Base-by-base conservation (phyloP, 2,113 vertebrate genomes). In the Melierax canorus region DNA sequence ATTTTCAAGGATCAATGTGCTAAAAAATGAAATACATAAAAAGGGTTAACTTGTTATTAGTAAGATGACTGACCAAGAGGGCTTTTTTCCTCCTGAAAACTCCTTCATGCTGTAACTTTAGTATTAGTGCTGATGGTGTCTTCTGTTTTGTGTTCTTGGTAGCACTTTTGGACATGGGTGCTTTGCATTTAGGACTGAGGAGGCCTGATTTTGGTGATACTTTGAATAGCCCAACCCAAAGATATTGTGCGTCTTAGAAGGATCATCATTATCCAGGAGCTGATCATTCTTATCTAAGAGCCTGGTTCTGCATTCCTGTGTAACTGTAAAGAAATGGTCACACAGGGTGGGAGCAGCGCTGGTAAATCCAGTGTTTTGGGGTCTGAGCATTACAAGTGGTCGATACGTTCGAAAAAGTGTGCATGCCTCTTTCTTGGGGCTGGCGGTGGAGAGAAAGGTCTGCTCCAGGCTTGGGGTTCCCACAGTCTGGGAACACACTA, bases 321-420 rank as follows among this genome's bases (percentile, higher is more conserved):
- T 13, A 51, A 5, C 32, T 23, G 30, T 19, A 16, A 20, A 6
- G 11, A 4, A 53, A 4, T 2, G 18, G 32, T 26, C 39, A 23
- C 22, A 2, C 1, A 30, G 66, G 8, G 10, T 56, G 24, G 69
- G 22, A 89, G 24, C 4, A 53, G 51, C 9, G 3, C n/a, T 81
- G 86, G n/a, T 38, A 46, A 58, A 50, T 13, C 8, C 32, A 13
- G 15, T 10, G 15, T 7, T 89, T 43, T 77, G 51, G 55, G 17
- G 13, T n/a, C 50, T 23, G 11, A 32, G 51, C 0, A 0, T 46
- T 64, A 7, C 7, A 36, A 55, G 39, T 3, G 21, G 7, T 32
- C 1, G 11, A 16, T 55, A 43, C 6, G 48, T 32, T 24, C 21
- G 72, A 39, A 75, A 5, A 17, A 72, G 21, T 0, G 0, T 48